Conservation (phyloP, 2,888 invertebrate genomes). For the Rhagonycha lutea region DNA sequence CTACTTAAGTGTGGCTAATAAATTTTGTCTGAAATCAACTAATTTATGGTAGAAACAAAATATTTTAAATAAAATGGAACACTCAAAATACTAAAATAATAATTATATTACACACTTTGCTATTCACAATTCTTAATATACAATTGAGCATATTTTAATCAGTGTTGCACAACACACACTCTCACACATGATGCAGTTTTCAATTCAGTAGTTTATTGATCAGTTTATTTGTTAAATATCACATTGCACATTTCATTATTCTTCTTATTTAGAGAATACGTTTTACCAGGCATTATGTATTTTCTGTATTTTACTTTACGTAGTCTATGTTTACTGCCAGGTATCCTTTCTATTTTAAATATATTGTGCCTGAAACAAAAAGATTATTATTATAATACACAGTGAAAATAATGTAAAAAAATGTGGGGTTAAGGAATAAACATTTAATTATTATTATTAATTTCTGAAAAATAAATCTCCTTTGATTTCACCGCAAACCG, state of each 20-base stretch:
- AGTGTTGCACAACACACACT: not conserved
- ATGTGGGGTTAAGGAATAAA: too few relatives aligned
- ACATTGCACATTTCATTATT: constrained; percentile 78
- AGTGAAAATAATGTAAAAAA: too few relatives aligned
- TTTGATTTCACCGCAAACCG: too few relatives aligned
- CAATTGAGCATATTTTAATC: constrained; percentile 10
- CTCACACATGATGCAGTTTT: not conserved
- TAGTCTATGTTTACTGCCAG: constrained; percentile 64
- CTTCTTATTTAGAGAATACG: constrained; percentile 75
- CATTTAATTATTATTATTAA: too few relatives aligned
- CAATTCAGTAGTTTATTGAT: not conserved
- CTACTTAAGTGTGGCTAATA: not conserved
- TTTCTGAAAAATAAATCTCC: too few relatives aligned
- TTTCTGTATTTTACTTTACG: constrained; percentile 62
- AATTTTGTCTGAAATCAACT: too few relatives aligned
- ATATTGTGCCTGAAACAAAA: constrained; percentile 60
- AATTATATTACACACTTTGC: not conserved
- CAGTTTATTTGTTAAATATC: constrained; percentile 38
- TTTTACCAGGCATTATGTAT: constrained; percentile 65
- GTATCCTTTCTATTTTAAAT: constrained; percentile 68
- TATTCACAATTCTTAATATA: not conserved
- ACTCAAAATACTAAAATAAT: not conserved
- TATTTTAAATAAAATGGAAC: not conserved
- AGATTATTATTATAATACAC: not conserved
- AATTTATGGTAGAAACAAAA: not conserved